These are phyloP conservation scores for Tribolium madens DNA, from an alignment of 1,140 invertebrate genomes.

Conservation along the genomic window DNA sequence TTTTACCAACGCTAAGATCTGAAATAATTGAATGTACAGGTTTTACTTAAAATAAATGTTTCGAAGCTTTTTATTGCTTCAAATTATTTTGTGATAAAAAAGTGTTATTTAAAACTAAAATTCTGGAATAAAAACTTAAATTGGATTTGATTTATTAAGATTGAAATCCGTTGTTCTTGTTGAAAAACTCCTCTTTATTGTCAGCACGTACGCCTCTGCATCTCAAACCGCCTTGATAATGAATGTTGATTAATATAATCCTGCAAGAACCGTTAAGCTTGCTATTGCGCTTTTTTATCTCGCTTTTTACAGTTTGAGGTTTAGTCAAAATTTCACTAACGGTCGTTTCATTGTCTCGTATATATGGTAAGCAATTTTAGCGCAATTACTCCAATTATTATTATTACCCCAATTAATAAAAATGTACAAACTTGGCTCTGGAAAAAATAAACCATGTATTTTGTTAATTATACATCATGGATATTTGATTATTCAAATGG, in stretches of 20 bases:
- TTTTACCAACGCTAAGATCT: not conserved
- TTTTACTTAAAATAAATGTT: not conserved
- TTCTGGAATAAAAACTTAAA: not conserved
- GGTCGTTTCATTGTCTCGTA: conserved; percentile 17
- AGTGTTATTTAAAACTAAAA: too few relatives aligned
- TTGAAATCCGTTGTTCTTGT: not conserved
- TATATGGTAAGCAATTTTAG: conserved; percentile 28
- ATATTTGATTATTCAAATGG: conserved; percentile 10
- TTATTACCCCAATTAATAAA: conserved; percentile 12
- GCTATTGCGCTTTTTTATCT: conserved; percentile 19
- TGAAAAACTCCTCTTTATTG: not conserved
- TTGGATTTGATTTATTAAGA: not conserved
- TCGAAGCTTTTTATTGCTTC: too few relatives aligned
- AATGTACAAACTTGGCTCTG: not conserved
- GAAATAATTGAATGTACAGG: not conserved
- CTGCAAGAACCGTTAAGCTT: conserved; percentile 15
- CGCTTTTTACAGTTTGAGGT: conserved; percentile 9
- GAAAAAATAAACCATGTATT: not conserved
- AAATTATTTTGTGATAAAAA: too few relatives aligned
- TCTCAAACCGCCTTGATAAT: not conserved
- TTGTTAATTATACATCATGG: conserved; percentile 13
- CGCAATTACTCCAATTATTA: conserved; percentile 2
- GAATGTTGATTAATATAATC: conserved; percentile 45
- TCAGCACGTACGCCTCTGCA: not conserved
- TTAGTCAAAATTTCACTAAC: conserved; percentile 15